Conservation (phyloP, 2,888 invertebrate species). For the Plebejus anna region DNA sequence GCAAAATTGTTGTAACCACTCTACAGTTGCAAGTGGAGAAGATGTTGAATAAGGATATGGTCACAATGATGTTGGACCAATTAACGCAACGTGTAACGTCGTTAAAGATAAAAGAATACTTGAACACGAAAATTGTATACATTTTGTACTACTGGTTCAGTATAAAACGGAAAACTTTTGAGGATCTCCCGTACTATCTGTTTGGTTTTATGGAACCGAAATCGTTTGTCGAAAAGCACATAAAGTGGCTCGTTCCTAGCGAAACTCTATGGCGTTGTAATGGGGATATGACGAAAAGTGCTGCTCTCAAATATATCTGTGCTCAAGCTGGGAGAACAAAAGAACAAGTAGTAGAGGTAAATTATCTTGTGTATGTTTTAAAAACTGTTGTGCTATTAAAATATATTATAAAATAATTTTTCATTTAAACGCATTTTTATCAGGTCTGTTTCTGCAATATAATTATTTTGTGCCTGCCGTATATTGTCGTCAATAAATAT, state of each 20-base stretch:
- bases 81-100: constrained; percentile 51
- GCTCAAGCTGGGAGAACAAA: constrained; percentile 42
- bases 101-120: constrained; percentile 52
- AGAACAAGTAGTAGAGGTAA: constrained; percentile 53
- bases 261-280: constrained; percentile 62
- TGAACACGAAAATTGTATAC: constrained; percentile 66
- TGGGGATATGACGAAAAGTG: constrained; percentile 54
- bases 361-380: constrained; percentile 1
- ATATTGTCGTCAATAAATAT: constrained; percentile 60
- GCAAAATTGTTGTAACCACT: constrained; percentile 74
- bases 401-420: too few species aligned
- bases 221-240: constrained; percentile 64
- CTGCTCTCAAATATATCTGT: constrained; percentile 47
- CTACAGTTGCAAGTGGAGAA: constrained; percentile 76
- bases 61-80: constrained; percentile 65
- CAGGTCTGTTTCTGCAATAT: constrained; percentile 63
- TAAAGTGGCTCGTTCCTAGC: constrained; percentile 68
- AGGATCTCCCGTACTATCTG: constrained; percentile 66
- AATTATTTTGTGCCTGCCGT: constrained; percentile 61
- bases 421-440: neutral
- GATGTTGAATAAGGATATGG: constrained; percentile 60
- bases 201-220: constrained; percentile 55
- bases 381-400: too few species aligned
- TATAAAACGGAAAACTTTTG: constrained; percentile 49
- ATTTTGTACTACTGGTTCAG: constrained; percentile 74